Base-by-base conservation (phyloP, 1,140 invertebrate genomes). In the Macrosteles quadrilineatus region DNA sequence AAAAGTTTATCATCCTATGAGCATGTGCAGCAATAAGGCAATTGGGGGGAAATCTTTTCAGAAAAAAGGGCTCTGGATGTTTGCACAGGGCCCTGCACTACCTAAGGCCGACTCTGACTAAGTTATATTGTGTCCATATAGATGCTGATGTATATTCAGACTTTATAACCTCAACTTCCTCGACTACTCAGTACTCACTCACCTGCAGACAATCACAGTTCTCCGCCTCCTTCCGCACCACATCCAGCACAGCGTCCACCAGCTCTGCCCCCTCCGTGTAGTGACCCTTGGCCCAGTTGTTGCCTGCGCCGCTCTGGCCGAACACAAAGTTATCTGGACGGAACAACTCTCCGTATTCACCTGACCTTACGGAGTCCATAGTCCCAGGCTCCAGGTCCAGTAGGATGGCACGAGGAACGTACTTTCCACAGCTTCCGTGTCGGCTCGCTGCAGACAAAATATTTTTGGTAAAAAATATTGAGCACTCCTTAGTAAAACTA, bases 221-320 rank as follows among this genome's bases (percentile, higher is more conserved):
- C 78, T 93, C 91, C 32, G 87, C 85, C 80, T 94, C 92, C 77
- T 88, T 91, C 55, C 92, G 84, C 0, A 94, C 87, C 14, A 93
- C 89, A 77, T 94, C 91, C 30, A 94, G 78, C 1, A 92, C 91
- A 36, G 87, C 85, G 76, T 95, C 92, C 1, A 91, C 88, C 47
- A 90, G 74, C 73, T 93, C 91, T 12, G 91, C 91, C 0, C 91
- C 88, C 76, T 85, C 85, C 19, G 91, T 93, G 80, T 93, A 93
- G 75, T 93, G 90, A 2, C 91, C 91, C 77, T 92, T 91, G 29
- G 90, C 85, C 89, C 88, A 91, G 75, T 91, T 91, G 79, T 91
- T 91, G 32, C 68, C 88, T 31, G 86, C 87, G 63, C 88, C 87
- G 21, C 86, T 84, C 73, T 88, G 86, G 0, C 88, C 88, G 71